phyloP scores from a whole-genome alignment of 2,797 vertebrate species.

The Rhadinocentrus ornatus region DNA sequence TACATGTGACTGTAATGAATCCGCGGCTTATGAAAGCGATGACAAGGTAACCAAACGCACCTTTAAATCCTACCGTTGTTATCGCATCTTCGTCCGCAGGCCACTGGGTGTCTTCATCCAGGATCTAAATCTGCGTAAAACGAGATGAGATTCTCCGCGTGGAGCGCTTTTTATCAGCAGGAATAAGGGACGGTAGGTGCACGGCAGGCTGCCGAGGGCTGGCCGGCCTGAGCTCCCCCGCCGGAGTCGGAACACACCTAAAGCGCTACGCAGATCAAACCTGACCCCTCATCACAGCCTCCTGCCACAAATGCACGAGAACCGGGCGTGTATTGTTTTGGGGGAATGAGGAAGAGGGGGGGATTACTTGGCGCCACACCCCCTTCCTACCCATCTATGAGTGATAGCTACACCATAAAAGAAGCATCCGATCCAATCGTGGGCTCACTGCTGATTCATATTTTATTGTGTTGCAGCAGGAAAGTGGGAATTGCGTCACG shows the following conservation, averaged over 20 bases:
- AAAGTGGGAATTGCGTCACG: conserved; percentile 69
- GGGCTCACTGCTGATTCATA: conserved; percentile 43
- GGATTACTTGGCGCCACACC: conserved; percentile 58
- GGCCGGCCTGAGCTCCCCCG: conserved; percentile 33
- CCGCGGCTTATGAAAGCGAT: conserved; percentile 4
- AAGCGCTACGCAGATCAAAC: conserved; percentile 31
- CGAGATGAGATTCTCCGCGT: conserved; percentile 31
- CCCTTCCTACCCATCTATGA: conserved; percentile 30
- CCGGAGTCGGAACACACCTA: conserved; percentile 27
- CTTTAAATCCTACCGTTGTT: conserved; percentile 47
- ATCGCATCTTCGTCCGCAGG: conserved; percentile 58
- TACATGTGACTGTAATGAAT: conserved; percentile 7
- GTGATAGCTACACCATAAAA: conserved; percentile 10
- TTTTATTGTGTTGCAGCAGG: conserved; percentile 65
- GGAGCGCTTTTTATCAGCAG: conserved; percentile 43
- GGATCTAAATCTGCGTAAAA: conserved; percentile 42
- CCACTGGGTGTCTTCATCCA: conserved; percentile 31
- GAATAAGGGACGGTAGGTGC: conserved; percentile 17
- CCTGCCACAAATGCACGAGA: conserved; percentile 40
- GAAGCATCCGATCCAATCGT: conserved; percentile 22
- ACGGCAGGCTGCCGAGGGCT: background rate
- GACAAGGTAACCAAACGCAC: conserved; percentile 7
- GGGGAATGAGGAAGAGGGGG: conserved; percentile 41
- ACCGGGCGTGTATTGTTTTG: conserved; percentile 64
- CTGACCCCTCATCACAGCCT: conserved; percentile 9